Base-by-base conservation (phyloP, 2,113 vertebrate genomes). In the Ceuthmochares aereus region DNA sequence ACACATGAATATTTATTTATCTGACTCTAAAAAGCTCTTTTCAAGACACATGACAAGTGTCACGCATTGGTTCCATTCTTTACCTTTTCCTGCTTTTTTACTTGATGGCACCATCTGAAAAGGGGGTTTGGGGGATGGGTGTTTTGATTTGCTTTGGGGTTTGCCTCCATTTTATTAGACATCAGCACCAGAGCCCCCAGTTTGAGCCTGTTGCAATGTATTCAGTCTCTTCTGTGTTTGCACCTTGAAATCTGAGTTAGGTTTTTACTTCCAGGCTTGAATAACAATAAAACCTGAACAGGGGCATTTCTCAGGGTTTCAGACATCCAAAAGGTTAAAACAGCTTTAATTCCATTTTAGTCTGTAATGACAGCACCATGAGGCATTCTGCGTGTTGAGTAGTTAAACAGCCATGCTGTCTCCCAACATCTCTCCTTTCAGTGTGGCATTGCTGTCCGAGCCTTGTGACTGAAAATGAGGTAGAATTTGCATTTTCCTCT, bases 71-170 rank as follows among this genome's bases (percentile, higher is more conserved):
- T 75, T 81, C 56, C 18, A 18, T 54, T 49, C 13, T 67, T 81
- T 76, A 42, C n/a, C 63, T 51, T 87, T 56, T 56, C n/a, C 27
- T 68, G 29, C 4, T 51, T 60, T 66, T 82, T 90, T 66, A 56
- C 29, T 60, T 86, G 21, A 19, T 55, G 90, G 47, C 62, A 12
- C 20, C 49, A 32, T 27, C n/a, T 58, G 67, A 45, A 54, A 67
- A 49, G 17, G 8, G 2, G 1, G 25, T 14, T 49, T 0, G 1
- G 26, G 6, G 55, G 5, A 14, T 84, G 40, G 18, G 7, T 51
- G 12, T 80, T 74, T 63, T 63, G 27, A 12, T 34, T 74, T 68
- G 27, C 47, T 43, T 64, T 90, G 34, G 42, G 6, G 14, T 52
- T 70, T 70, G 37, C 19, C 17, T 67, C 14, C 42, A 19, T 70